Percentiles rank a stretch among this genome's conserved stretches.
Evolutionary conservation across 2,113 vertebrate genomes (phyloP).

Genomic region (Coryphaenoides rupestris): DNA sequence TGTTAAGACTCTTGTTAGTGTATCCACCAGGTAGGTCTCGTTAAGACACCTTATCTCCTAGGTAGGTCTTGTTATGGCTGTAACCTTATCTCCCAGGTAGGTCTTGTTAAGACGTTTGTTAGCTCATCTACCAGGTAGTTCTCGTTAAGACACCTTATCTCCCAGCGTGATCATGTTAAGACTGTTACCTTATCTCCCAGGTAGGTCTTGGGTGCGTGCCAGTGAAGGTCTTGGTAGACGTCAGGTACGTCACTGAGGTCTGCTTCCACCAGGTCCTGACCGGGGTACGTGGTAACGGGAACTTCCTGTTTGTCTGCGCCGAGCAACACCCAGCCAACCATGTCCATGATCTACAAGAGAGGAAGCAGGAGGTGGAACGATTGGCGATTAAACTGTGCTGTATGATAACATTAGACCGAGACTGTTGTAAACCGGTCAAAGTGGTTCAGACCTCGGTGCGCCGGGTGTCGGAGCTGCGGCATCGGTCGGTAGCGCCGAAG

Average conservation of each 20-base stretch:
- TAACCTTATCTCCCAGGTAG: too few relatives aligned
- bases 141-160: too few relatives aligned
- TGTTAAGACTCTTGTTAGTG: background rate
- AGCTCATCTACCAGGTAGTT: too few relatives aligned
- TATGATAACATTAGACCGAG: too few relatives aligned
- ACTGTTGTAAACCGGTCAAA: background rate
- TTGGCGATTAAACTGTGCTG: too few relatives aligned
- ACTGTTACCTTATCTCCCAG: slow-evolving; percentile 84
- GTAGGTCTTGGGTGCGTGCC: slow-evolving; percentile 85
- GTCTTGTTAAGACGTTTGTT: too few relatives aligned
- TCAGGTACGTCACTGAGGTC: slow-evolving; percentile 80
- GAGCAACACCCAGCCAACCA: slow-evolving; percentile 85
- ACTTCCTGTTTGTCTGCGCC: slow-evolving; percentile 84
- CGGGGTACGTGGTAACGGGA: slow-evolving; percentile 53
- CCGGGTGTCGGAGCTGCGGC: slow-evolving; percentile 77
- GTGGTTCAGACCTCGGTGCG: slow-evolving; percentile 75
- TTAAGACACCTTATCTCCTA: background rate
- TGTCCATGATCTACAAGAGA: slow-evolving; percentile 78
- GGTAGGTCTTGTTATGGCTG: too few relatives aligned
- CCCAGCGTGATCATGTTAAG: too few relatives aligned
- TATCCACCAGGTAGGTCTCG: background rate
- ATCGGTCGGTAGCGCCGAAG: slow-evolving; percentile 91
- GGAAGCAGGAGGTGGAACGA: background rate
- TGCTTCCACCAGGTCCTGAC: slow-evolving; percentile 73
- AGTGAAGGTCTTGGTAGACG: slow-evolving; percentile 90